A percentile compares a stretch with the other conserved stretches of the same genome.
These are phyloP conservation scores for Dasypus novemcinctus DNA, from an alignment of 2,113 vertebrate genomes.

Conservation along the genomic window DNA sequence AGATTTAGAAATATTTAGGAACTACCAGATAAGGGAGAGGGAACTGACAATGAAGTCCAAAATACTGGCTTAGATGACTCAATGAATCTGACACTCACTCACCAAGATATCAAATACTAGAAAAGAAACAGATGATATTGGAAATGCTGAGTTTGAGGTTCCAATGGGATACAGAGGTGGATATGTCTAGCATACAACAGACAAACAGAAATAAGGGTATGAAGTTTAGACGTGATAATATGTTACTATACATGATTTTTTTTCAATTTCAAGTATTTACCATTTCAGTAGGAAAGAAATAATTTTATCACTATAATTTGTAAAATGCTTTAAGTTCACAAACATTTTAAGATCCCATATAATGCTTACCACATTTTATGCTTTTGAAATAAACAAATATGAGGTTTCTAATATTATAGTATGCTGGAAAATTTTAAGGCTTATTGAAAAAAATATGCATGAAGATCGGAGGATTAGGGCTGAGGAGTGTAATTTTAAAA, in stretches of 20 bases:
- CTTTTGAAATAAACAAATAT: constrained; percentile 27
- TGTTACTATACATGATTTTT: neutral
- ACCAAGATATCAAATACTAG: neutral
- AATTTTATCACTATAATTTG: constrained; percentile 19
- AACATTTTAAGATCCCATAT: neutral
- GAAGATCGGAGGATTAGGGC: neutral
- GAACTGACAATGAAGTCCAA: neutral
- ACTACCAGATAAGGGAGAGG: neutral
- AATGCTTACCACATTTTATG: constrained; percentile 19
- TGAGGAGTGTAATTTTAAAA: neutral
- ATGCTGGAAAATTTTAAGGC: neutral
- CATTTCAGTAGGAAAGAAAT: constrained; percentile 34
- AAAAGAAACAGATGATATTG: neutral
- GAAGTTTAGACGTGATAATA: neutral
- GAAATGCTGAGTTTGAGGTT: neutral
- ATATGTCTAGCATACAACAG: neutral
- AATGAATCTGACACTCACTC: neutral
- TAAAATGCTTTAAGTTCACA: neutral
- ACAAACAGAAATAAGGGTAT: neutral
- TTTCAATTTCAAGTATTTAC: neutral
- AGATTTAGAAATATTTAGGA: constrained; percentile 15
- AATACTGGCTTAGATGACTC: constrained; percentile 23
- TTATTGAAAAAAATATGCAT: neutral
- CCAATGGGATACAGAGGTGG: neutral
- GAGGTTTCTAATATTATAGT: neutral